These are phyloP conservation scores for Porites rus DNA, from an alignment of 92 coral and sea anemone genomes.

Conservation along the genomic window DNA sequence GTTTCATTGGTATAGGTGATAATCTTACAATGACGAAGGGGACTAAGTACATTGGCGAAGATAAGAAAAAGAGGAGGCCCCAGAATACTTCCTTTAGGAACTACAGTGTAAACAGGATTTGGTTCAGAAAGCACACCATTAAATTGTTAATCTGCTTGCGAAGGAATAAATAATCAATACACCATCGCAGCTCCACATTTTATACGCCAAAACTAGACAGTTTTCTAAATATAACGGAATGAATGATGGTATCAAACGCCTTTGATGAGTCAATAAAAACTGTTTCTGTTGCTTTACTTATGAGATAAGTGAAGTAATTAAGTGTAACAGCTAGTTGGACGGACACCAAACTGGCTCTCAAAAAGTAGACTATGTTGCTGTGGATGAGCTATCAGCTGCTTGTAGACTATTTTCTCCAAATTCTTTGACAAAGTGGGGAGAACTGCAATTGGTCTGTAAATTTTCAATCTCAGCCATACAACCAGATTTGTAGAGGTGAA, in stretches of 20 bases:
- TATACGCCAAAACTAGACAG: not conserved
- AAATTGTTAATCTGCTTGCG: no score
- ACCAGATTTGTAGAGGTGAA: constrained; percentile 63
- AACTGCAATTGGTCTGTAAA: constrained; percentile 47
- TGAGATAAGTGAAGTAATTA: not conserved
- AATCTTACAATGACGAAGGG: constrained; percentile 18
- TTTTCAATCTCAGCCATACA: constrained; percentile 51
- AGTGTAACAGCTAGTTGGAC: not conserved
- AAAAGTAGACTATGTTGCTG: constrained; percentile 41
- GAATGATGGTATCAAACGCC: constrained; percentile 39
- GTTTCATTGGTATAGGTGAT: not conserved
- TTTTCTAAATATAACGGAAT: not conserved
- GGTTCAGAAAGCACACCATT: constrained; percentile 36
- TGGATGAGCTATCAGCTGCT: constrained; percentile 50
- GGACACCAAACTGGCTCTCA: constrained; percentile 12
- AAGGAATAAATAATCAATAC: no score
- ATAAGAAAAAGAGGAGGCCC: constrained; percentile 41
- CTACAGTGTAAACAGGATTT: constrained; percentile 34
- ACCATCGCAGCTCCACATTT: no score
- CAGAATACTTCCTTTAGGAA: not conserved
- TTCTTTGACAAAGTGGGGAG: constrained; percentile 68
- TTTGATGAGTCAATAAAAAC: constrained; percentile 2
- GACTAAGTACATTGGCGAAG: not conserved
- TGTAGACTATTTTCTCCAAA: constrained; percentile 52
- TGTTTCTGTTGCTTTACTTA: constrained; percentile 7